Conservation (phyloP, 2,888 invertebrate genomes). For the Nemoura dubitans region DNA sequence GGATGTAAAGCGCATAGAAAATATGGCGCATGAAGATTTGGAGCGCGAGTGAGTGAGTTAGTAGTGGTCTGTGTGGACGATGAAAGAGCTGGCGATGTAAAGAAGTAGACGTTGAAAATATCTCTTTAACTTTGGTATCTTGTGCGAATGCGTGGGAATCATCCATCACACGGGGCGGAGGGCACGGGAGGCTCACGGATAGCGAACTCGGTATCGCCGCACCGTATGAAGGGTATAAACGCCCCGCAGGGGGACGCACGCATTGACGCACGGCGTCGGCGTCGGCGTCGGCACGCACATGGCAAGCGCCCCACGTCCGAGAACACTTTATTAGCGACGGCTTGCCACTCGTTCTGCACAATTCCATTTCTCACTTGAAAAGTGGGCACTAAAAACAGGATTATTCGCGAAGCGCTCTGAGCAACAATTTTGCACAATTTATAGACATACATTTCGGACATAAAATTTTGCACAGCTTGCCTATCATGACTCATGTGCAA, state of each 20-base stretch:
- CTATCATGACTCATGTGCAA: background rate
- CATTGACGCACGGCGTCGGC: background rate
- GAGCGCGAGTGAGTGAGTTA: conserved; percentile 2
- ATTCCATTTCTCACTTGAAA: background rate
- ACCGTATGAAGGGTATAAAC: background rate
- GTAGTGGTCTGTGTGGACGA: background rate
- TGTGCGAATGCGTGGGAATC: background rate
- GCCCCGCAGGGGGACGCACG: background rate
- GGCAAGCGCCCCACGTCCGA: background rate
- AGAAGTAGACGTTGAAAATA: conserved; percentile 1
- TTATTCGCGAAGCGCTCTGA: background rate
- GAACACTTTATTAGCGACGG: background rate
- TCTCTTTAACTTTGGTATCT: conserved; percentile 18
- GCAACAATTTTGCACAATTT: background rate
- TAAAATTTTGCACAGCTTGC: background rate
- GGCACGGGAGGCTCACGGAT: background rate
- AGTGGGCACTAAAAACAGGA: background rate
- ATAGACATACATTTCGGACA: background rate
- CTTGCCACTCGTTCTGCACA: background rate
- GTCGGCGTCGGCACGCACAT: background rate
- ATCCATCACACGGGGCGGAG: background rate
- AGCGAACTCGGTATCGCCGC: background rate
- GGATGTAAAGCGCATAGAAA: conserved; percentile 14
- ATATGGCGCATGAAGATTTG: conserved; percentile 19
- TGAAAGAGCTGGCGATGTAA: conserved; percentile 10